These are phyloP conservation scores for Perognathus longimembris DNA, from an alignment of 2,113 vertebrate species.

Conservation along the genomic window DNA sequence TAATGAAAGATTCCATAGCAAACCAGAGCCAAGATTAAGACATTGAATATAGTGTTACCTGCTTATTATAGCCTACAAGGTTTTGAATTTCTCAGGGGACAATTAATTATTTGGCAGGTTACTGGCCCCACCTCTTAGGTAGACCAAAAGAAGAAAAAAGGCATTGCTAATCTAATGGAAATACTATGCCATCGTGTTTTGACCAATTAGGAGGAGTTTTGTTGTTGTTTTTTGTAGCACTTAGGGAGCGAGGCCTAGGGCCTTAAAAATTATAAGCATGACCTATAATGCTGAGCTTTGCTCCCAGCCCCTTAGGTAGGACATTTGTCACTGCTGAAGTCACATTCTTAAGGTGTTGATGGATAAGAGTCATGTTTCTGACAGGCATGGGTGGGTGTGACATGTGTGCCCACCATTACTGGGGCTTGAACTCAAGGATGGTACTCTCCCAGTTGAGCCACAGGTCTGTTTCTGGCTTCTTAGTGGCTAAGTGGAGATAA, in stretches of 20 bases:
- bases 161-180: not conserved
- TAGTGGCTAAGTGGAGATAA: no score
- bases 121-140: not conserved
- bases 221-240: no score
- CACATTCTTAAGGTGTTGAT: not conserved
- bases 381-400: no score
- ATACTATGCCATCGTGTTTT: not conserved
- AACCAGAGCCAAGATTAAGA: constrained; percentile 29
- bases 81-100: not conserved
- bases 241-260: no score
- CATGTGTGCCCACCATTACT: no score
- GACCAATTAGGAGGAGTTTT: not conserved
- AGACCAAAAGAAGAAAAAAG: not conserved
- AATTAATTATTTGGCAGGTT: not conserved
- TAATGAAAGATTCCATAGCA: constrained; percentile 49
- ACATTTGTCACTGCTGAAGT: not conserved
- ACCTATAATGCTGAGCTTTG: no score
- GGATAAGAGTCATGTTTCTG: not conserved
- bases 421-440: no score
- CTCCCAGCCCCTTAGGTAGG: no score
- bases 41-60: constrained; percentile 9
- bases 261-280: no score
- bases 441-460: no score
- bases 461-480: no score
- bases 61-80: not conserved